Conservation (phyloP, 2,113 vertebrate genomes). For the Pantherophis guttatus region DNA sequence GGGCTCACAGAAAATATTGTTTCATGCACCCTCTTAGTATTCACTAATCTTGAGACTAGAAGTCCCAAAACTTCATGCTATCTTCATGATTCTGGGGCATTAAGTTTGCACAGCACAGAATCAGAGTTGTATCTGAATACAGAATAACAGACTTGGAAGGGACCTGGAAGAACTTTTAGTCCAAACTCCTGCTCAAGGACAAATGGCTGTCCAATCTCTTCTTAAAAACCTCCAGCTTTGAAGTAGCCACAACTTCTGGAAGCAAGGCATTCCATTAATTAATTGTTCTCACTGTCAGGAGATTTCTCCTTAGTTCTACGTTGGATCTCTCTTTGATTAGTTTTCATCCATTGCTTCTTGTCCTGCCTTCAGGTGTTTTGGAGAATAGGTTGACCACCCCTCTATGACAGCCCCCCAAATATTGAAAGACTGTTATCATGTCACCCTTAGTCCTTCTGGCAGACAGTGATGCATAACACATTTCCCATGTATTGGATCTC, state of each 20-base stretch:
- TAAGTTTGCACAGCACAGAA: neutral
- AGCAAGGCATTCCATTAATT: neutral
- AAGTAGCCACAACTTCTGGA: neutral
- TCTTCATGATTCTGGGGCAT: neutral
- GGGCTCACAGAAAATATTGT: neutral
- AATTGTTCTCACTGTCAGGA: neutral
- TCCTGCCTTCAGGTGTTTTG: neutral
- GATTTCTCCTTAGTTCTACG: neutral
- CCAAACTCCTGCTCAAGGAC: neutral
- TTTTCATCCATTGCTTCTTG: neutral
- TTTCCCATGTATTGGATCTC: neutral
- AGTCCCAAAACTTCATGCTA: neutral
- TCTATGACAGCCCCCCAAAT: neutral
- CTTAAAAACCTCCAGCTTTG: neutral
- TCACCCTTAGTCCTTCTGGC: neutral
- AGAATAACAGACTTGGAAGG: neutral
- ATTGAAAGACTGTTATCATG: neutral
- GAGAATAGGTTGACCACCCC: neutral
- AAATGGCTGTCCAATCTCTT: neutral
- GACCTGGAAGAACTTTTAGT: neutral
- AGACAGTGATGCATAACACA: neutral
- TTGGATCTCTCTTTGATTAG: neutral
- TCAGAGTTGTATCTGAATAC: neutral
- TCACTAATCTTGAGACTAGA: neutral
- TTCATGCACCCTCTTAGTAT: neutral